Percentiles rank a stretch among this genome's conserved stretches.
Evolutionary conservation across 1,140 invertebrate genomes (phyloP).

Genomic region (Doryteuthis pealeii): DNA sequence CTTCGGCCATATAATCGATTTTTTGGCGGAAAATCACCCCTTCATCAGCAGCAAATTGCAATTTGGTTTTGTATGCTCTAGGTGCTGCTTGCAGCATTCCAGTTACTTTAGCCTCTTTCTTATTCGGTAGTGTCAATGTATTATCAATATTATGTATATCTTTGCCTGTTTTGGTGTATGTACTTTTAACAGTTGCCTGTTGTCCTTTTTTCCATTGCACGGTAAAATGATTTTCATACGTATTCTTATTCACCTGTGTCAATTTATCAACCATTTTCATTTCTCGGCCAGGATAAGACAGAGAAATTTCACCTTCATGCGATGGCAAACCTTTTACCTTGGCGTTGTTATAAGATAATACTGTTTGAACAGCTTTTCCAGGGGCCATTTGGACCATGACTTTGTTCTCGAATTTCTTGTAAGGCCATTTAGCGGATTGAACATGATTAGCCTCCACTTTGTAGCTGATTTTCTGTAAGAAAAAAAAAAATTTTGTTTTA

Average conservation of each 20-base stretch:
- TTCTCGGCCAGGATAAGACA: not conserved
- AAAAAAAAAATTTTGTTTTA: no score
- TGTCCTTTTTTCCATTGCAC: not conserved
- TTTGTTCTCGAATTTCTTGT: not conserved
- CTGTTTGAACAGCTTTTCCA: not conserved
- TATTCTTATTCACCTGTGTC: not conserved
- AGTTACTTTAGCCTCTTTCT: not conserved
- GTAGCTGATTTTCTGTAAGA: not conserved
- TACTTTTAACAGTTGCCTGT: not conserved
- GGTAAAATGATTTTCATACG: not conserved
- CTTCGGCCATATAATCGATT: not conserved
- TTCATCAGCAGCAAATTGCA: not conserved
- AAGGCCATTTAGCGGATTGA: not conserved
- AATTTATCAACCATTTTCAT: not conserved
- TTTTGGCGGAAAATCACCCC: not conserved
- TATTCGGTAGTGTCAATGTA: not conserved
- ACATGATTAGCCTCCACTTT: not conserved
- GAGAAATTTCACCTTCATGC: not conserved
- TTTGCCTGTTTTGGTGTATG: not conserved
- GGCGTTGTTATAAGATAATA: not conserved
- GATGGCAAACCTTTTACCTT: not conserved
- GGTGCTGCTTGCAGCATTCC: not conserved
- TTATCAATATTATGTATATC: not conserved
- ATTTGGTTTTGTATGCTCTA: not conserved
- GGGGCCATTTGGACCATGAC: not conserved